Evolutionary conservation across 1,140 invertebrate genomes (phyloP), one percentile per base, ranked within the genome.

Genomic region (Sminthurides bifidus): DNA sequence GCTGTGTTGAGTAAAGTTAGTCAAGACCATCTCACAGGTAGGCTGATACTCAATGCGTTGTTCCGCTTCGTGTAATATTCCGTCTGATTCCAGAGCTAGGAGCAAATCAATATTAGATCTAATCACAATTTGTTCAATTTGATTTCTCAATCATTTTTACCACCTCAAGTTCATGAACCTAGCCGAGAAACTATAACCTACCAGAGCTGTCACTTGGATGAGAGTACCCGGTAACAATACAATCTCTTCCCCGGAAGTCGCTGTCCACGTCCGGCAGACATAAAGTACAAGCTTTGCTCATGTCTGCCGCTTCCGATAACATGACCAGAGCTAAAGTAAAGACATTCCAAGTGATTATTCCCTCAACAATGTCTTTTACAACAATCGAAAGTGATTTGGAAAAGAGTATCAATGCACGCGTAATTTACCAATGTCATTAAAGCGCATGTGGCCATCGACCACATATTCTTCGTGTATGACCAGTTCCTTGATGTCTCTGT

Each of bases 61-160:
- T n/a, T 58, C 48, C n/a, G 62, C 62, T 29, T 61, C 62, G 40
- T 64, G 62, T 33, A 64, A 27, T 30, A 64, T 50, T 35, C 62
- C 62, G 41, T 64, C 62, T 5, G 58, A 44, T 26, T 64, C 62
- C 37, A 54, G 19, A 29, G 43, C 49, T 63, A 48, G 6, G 43
- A 26, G n/a, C 12, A 46, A 21, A 55, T 17, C 10, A 51, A 51
- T 51, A 26, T 23, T 10, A 26, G 29, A 44, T 44, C 21, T 44
- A 14, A 14, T 21, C 10, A 14, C 21, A 12, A 15, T 15, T 21
- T 15, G 14, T 44, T 44, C 21, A 44, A 12, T 24, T 43, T 54
- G 5, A 10, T 12, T 44, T 26, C 23, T 45, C 2, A 27, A 54
- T 44, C 14, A 5, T 27, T 54, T 27, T 24, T n/a, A n/a, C 6